phyloP scores from a whole-genome alignment of 2,797 vertebrate species.

The Phrynocephalus forsythii region DNA sequence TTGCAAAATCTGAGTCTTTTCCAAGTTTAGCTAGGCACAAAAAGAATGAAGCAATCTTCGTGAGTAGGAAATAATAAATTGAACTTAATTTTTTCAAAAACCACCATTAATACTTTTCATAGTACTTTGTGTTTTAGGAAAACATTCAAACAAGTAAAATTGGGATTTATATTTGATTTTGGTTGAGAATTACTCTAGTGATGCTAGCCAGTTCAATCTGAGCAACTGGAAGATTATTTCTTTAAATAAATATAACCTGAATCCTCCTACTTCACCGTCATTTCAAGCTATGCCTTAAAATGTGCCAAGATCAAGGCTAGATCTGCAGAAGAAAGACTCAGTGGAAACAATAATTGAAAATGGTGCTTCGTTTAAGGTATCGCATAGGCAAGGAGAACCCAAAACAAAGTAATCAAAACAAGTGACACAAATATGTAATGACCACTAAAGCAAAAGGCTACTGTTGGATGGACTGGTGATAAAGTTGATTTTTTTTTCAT shows the following conservation, averaged over 20 bases:
- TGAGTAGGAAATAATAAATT: background rate
- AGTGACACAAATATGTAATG: background rate
- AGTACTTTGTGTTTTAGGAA: background rate
- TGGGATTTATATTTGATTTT: background rate
- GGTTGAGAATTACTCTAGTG: background rate
- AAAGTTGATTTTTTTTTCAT: background rate
- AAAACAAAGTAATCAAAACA: background rate
- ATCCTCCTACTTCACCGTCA: background rate
- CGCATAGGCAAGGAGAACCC: background rate
- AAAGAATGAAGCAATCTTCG: background rate
- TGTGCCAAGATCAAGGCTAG: background rate
- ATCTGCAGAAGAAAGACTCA: background rate
- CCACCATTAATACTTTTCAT: too few species aligned
- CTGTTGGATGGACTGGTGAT: accelerated
- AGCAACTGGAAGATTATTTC: background rate
- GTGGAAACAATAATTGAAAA: background rate
- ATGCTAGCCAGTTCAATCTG: background rate
- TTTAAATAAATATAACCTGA: background rate
- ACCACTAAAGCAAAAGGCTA: background rate
- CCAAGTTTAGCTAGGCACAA: background rate
- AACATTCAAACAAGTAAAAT: background rate
- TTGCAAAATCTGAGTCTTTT: background rate
- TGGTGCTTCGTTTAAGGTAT: background rate
- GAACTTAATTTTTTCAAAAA: background rate
- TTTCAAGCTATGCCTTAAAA: background rate